Evolutionary conservation across 2,888 invertebrate genomes (phyloP).

Genomic region (Thelaira solivaga): DNA sequence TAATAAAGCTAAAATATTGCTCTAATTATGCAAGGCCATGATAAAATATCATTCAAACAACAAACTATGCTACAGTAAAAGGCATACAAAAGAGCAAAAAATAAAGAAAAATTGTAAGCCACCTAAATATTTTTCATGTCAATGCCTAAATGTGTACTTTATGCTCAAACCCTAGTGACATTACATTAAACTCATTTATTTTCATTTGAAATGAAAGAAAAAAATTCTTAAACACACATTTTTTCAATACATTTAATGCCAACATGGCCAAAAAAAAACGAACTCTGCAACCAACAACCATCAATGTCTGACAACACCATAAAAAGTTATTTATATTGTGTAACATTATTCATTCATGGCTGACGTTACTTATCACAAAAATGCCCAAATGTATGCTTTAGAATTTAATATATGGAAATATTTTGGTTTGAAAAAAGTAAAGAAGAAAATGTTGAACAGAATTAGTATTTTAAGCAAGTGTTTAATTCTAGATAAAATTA

Average conservation of each 20-base stretch:
- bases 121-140: constrained; percentile 3
- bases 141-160: constrained; percentile 31
- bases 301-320: constrained; percentile 18
- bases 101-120: not conserved
- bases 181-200: constrained; percentile 27
- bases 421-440: not conserved
- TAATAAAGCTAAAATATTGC: constrained; percentile 41
- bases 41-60: not conserved
- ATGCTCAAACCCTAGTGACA: constrained; percentile 5
- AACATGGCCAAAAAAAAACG: not conserved
- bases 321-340: not conserved
- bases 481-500: constrained; percentile 10
- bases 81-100: too few species aligned
- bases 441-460: not conserved
- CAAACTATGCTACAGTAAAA: not conserved
- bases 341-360: constrained; percentile 31
- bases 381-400: constrained; percentile 34
- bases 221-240: constrained; percentile 21
- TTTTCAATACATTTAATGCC: constrained; percentile 37
- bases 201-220: not conserved
- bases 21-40: constrained; percentile 50
- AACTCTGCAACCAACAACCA: constrained; percentile 20
- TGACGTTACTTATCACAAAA: constrained; percentile 31
- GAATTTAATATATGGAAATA: not conserved
- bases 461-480: constrained; percentile 19